Evolutionary conservation across 92 coral and sea anemone species (phyloP).

Genomic region (Epizoanthus ramosus): DNA sequence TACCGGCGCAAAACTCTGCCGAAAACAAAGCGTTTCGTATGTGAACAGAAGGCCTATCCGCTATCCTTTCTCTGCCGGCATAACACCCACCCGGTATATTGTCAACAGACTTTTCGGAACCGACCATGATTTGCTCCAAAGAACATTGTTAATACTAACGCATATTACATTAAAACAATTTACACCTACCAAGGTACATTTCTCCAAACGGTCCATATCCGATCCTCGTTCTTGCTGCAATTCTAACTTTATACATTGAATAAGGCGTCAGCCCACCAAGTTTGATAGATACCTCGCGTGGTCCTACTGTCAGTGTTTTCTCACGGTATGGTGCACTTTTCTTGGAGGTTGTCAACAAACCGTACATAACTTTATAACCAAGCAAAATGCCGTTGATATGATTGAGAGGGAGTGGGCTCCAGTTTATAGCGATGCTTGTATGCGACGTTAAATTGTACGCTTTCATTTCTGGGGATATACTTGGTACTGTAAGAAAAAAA

Average conservation of each 20-base stretch:
- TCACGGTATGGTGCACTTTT: background rate
- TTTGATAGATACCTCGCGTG: background rate
- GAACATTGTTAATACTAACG: too few relatives aligned
- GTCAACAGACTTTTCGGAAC: too few relatives aligned
- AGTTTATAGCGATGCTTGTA: conserved; percentile 45
- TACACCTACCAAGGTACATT: conserved; percentile 52
- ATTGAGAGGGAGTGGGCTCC: conserved; percentile 58
- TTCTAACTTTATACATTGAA: conserved; percentile 28
- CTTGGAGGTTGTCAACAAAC: conserved; percentile 43
- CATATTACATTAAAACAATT: background rate
- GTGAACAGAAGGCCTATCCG: too few relatives aligned
- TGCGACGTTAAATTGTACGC: conserved; percentile 59
- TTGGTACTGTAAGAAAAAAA: conserved; percentile 55
- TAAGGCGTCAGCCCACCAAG: conserved; percentile 33
- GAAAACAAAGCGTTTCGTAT: too few relatives aligned
- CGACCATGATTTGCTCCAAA: too few relatives aligned
- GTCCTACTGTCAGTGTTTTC: background rate
- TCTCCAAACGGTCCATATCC: conserved; percentile 54
- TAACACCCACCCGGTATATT: too few relatives aligned
- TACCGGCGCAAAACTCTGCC: too few relatives aligned
- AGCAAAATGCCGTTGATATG: conserved; percentile 59
- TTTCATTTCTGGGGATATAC: conserved; percentile 50
- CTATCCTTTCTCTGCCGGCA: too few relatives aligned
- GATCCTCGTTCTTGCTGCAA: conserved; percentile 45
- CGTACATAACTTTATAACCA: conserved; percentile 58